These are phyloP conservation scores for Diploptera punctata DNA, from an alignment of 2,888 invertebrate species.

Conservation along the genomic window DNA sequence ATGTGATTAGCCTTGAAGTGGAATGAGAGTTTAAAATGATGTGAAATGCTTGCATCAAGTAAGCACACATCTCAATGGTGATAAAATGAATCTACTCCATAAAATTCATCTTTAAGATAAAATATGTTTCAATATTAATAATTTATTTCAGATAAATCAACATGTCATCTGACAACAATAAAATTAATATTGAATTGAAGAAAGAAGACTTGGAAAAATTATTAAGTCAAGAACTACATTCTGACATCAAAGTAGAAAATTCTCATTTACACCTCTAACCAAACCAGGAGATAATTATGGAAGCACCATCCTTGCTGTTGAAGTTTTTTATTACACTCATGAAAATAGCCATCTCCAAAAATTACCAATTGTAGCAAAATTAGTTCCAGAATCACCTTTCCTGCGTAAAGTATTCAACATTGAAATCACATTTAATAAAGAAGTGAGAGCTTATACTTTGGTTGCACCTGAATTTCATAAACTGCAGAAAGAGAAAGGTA, in stretches of 20 bases:
- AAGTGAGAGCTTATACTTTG: slow-evolving; percentile 61
- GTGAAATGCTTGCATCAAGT: too few species aligned
- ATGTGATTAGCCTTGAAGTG: too few species aligned
- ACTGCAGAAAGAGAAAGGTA: slow-evolving; percentile 58
- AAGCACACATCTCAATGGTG: too few species aligned
- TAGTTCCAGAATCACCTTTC: slow-evolving; percentile 62
- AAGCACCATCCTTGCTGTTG: slow-evolving; percentile 61
- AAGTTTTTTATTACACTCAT: slow-evolving; percentile 43
- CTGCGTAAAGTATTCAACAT: slow-evolving; percentile 62
- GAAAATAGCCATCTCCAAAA: background rate
- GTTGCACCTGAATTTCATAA: slow-evolving; percentile 58
- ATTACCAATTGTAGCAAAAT: slow-evolving; percentile 57
- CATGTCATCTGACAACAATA: background rate
- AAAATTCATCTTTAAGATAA: too few species aligned
- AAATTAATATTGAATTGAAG: background rate
- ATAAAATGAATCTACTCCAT: too few species aligned
- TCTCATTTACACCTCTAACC: slow-evolving; percentile 56
- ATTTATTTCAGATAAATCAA: too few species aligned
- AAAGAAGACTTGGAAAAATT: slow-evolving; percentile 48
- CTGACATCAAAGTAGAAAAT: slow-evolving; percentile 51
- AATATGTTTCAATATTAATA: too few species aligned
- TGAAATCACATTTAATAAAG: slow-evolving; percentile 63
- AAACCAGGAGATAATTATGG: slow-evolving; percentile 68
- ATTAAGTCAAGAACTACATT: slow-evolving; percentile 49
- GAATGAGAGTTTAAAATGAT: too few species aligned